Base-by-base conservation (phyloP, 2,797 vertebrate genomes). In the Sebastes goodei region DNA sequence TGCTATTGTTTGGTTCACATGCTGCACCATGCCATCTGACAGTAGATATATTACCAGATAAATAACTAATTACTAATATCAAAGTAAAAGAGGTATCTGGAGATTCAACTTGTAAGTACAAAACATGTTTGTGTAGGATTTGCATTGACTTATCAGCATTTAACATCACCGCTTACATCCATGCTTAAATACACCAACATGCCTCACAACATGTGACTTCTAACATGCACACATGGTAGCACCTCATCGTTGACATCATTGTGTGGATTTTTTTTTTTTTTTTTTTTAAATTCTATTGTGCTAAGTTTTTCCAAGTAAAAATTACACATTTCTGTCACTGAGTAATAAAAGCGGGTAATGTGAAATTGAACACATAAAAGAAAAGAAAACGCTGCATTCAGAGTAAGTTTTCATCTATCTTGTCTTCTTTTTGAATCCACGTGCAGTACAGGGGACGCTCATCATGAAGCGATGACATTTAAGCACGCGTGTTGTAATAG, bases 381-480 rank as follows among this genome's bases (percentile, higher is more conserved):
- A 61, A 11, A 32, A 61, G 17, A n/a, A n/a, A 61, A 61, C 2
- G 3, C 29, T 32, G 29, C 29, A 33, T 61, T 61, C 59, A 32
- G 29, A 32, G 5, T 61, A 11, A 33, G 29, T 61, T 32, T n/a
- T n/a, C 17, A n/a, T 32, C 29, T 33, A 32, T 20, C 29, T 17
- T n/a, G 57, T 73, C 32, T 21, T 69, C 27, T 80, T 70, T 4
- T 33, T 67, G 61, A 60, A 56, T 35, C 17, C 1, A 11, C 8
- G 42, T 20, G 35, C 23, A 57, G 25, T 68, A 25, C 67, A 62
- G 29, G 29, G 35, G 49, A 76, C 5, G 20, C 46, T 35, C 10
- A 72, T 61, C 55, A 73, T 35, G 6, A 70, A 60, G 49, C 8
- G 49, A 60, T 81, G 59, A 74, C 55, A 55, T 71, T 78, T 29